Base-by-base conservation (phyloP, 2,888 invertebrate genomes). In the Oligia strigilis region DNA sequence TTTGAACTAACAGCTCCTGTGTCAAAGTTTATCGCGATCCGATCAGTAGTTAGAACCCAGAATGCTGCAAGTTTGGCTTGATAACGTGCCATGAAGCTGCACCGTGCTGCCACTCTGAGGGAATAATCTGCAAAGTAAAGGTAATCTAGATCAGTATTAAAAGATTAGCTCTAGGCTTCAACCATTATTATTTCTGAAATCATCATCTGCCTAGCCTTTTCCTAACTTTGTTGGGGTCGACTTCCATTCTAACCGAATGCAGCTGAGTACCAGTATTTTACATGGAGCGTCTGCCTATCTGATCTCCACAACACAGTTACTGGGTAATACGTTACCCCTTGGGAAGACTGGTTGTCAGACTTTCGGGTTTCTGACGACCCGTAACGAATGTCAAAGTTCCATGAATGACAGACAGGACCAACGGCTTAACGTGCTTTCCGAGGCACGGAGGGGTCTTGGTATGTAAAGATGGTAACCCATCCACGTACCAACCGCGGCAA, bases 11-110 rank as follows among this genome's bases (percentile, higher is more conserved):
- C 72, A 76, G 70, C 71, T 81, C 75, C 66, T 70, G 65, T 82
- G 74, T 87, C 86, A 88, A 87, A 84, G 82, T 80, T 84, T 82
- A 80, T 83, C 79, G 76, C 60, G 62, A 87, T 83, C 69, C 65
- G 76, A 88, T 81, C 83, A 69, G 82, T 72, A 76, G 77, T 78
- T 84, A 55, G 77, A n/a, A 69, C 43, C 1, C 23, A 74, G 72
- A 80, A 74, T 79, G 64, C 71, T 69, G 66, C 72, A 80, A 81
- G 75, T 79, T 77, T 0, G 13, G 46, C 66, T 49, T 78, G 74
- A 76, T 75, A 74, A 71, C 76, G 29, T 36, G 60, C 40, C 60
- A 29, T 64, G 36, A 72, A 80, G n/a, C 74, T 82, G 75, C 73
- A 64, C 52, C 40, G 40, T 46, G 52, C 36, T 60, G 55, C 2